A percentile compares a stretch with the other conserved stretches of the same genome.
These are phyloP conservation scores for Enteromius anoplus DNA, from an alignment of 2,797 vertebrate genomes.

Conservation along the genomic window DNA sequence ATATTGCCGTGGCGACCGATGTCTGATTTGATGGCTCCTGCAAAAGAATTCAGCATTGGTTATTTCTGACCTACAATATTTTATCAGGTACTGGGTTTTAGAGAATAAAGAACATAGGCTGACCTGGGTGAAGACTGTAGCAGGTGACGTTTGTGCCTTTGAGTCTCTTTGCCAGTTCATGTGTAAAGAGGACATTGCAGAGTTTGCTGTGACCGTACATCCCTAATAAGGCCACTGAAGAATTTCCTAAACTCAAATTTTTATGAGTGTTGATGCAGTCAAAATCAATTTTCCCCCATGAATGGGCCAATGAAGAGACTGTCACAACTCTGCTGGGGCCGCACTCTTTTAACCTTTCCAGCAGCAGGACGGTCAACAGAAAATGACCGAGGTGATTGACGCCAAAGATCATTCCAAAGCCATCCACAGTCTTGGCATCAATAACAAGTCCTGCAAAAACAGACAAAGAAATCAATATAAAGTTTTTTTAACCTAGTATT, in stretches of 20 bases:
- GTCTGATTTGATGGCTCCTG: conserved; percentile 51
- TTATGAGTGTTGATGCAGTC: conserved; percentile 58
- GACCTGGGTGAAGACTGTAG: conserved; percentile 64
- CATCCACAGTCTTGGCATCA: conserved; percentile 60
- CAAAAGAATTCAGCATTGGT: background rate
- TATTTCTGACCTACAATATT: background rate
- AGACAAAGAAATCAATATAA: background rate
- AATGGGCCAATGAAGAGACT: conserved; percentile 56
- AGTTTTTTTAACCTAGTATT: background rate
- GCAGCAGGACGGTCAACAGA: conserved; percentile 61
- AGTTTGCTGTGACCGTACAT: conserved; percentile 64
- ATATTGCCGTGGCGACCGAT: conserved; percentile 11
- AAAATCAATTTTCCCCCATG: conserved; percentile 60
- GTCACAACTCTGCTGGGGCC: conserved; percentile 62
- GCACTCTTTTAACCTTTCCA: conserved; percentile 61
- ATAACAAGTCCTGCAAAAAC: conserved; percentile 43
- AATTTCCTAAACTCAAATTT: conserved; percentile 34
- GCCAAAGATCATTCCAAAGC: conserved; percentile 63
- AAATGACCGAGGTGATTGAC: conserved; percentile 69
- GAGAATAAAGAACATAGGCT: background rate
- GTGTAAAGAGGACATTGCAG: conserved; percentile 64
- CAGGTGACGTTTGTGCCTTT: conserved; percentile 57
- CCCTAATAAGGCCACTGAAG: conserved; percentile 13
- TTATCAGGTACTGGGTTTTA: background rate
- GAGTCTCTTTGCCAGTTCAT: conserved; percentile 60